Percentiles rank a stretch among this genome's conserved stretches.
These are phyloP conservation scores for Zenarchopterus dispar DNA, from an alignment of 2,797 vertebrate species.

Conservation along the genomic window DNA sequence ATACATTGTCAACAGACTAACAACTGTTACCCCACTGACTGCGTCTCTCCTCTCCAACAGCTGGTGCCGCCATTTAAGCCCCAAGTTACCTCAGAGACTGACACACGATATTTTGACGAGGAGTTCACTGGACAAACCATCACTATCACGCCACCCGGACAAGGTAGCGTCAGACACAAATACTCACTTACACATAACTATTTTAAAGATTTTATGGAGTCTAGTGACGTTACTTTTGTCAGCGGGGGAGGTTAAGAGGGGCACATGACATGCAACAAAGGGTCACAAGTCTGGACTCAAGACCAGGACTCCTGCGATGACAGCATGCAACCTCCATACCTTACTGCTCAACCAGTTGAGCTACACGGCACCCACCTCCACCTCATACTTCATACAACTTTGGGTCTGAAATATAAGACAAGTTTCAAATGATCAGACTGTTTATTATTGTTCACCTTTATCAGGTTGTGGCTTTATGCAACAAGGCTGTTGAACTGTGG, in stretches of 20 bases:
- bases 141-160: constrained; percentile 97
- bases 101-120: constrained; percentile 97
- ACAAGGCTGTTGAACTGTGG: constrained; percentile 5
- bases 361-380: too few relatives aligned
- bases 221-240: too few relatives aligned
- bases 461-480: constrained; percentile 1
- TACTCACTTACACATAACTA: too few relatives aligned
- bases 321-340: too few relatives aligned
- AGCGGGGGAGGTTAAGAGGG: too few relatives aligned
- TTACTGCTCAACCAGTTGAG: too few relatives aligned
- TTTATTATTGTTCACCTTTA: background rate
- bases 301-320: too few relatives aligned
- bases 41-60: constrained; percentile 74
- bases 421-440: background rate
- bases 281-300: too few relatives aligned
- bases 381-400: background rate
- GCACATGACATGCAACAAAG: too few relatives aligned
- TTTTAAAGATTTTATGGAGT: too few relatives aligned
- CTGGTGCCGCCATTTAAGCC: constrained; percentile 95
- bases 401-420: background rate
- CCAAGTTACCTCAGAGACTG: constrained; percentile 97
- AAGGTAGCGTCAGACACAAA: constrained; percentile 83
- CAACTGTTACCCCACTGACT: constrained; percentile 43
- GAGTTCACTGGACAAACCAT: constrained; percentile 99
- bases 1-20: constrained; percentile 36